Percentiles rank a stretch among this genome's conserved stretches.
Evolutionary conservation across 2,113 vertebrate genomes (phyloP).

Genomic region (Alectura lathami): DNA sequence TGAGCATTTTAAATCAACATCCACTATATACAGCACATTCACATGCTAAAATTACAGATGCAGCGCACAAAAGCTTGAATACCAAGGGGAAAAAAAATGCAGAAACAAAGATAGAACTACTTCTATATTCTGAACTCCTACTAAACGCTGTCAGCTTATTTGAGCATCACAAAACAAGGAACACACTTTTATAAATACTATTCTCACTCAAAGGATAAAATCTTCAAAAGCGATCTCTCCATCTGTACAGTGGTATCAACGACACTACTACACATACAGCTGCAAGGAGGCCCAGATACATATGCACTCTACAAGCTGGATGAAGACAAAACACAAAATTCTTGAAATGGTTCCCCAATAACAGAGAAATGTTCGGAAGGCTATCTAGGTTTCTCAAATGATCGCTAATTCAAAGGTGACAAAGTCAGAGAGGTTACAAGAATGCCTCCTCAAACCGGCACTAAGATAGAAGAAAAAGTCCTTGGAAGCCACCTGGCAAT

Average conservation of each 20-base stretch:
- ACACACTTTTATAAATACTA: neutral
- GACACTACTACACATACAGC: neutral
- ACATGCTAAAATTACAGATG: neutral
- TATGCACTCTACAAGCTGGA: neutral
- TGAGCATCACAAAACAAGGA: neutral
- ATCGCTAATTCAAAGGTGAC: neutral
- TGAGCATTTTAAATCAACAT: neutral
- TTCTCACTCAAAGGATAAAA: neutral
- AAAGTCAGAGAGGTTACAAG: neutral
- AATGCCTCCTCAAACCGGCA: neutral
- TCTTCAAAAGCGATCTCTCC: neutral
- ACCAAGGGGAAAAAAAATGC: rapidly evolving
- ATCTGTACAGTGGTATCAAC: neutral
- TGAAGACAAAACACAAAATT: neutral
- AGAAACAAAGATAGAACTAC: neutral
- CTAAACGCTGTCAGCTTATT: neutral
- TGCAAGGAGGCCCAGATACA: neutral
- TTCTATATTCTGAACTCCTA: neutral
- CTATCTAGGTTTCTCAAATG: neutral
- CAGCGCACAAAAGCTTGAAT: neutral
- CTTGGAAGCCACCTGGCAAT: neutral
- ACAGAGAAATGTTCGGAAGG: neutral
- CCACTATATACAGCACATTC: neutral
- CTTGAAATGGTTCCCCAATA: neutral
- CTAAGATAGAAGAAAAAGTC: neutral